These are phyloP conservation scores for Hofmannophila pseudospretella DNA, from an alignment of 2,888 invertebrate species.

Conservation along the genomic window DNA sequence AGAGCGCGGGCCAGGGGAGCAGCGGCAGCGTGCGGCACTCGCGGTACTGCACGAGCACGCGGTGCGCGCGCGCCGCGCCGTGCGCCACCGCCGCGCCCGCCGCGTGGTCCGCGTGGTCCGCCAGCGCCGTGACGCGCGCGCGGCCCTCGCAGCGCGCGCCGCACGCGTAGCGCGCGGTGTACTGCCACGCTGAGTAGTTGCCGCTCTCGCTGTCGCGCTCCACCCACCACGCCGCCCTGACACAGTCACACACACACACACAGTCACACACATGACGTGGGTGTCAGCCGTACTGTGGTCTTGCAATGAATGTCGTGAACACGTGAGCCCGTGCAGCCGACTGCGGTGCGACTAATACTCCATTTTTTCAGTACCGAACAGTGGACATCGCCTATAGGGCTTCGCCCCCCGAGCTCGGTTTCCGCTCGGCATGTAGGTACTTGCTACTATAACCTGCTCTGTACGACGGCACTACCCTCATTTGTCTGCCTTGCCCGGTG, in stretches of 20 bases:
- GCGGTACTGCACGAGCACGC: constrained; percentile 20
- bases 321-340: background rate
- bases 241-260: background rate
- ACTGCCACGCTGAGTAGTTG: background rate
- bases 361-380: too few species aligned
- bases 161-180: background rate
- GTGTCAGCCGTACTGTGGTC: too few species aligned
- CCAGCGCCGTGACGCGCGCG: constrained; percentile 12
- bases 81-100: constrained; percentile 20
- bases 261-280: background rate
- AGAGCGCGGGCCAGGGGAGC: constrained; percentile 32
- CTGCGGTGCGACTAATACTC: too few species aligned
- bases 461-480: too few species aligned
- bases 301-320: too few species aligned
- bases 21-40: constrained; percentile 29
- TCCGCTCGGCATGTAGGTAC: too few species aligned
- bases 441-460: too few species aligned
- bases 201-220: background rate
- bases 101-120: constrained; percentile 36
- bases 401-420: too few species aligned
- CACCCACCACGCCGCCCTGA: background rate
- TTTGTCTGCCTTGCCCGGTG: too few species aligned
- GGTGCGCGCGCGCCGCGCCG: constrained; percentile 16
- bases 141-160: background rate
- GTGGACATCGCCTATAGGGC: too few species aligned